Base-by-base conservation (phyloP, 2,797 vertebrate species). In the Agapornis canus region DNA sequence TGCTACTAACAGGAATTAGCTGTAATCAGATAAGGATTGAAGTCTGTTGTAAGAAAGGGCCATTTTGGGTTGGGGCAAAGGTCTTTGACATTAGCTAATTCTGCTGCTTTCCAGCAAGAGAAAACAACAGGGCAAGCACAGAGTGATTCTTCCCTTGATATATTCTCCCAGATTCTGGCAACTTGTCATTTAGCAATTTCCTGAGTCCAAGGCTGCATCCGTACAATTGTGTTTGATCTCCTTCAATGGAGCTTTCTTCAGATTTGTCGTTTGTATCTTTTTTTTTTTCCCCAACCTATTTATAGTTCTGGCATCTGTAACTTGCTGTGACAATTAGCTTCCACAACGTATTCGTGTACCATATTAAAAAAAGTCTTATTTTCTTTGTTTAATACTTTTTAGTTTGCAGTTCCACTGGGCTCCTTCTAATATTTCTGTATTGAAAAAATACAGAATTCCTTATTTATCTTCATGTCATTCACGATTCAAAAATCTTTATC, bases 131-230 rank as follows among this genome's bases (percentile, higher is more conserved):
- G 32, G 72, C 26, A 80, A 96, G 78, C 82, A 68, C 85, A 60
- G 64, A 91, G 72, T 56, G 60, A 82, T 82, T 82, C 51, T 91
- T 95, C 56, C 70, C 60, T 59, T 73, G 47, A 85, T 86, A 66
- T 51, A 94, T 60, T 71, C 71, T 92, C 75, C 71, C 15, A 2
- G 81, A 56, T 93, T 80, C 84, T 92, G 95, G 94, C 92, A 96
- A 94, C 51, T 77, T 87, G 68, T 96, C 82, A 89, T 91, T 94
- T 89, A 91, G 94, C 79, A 73, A 92, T 93, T 96, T 96, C 94
- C 96, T 94, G 92, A 92, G 79, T 93, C 75, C 66, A 40, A 94
- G 75, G 60, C 92, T 89, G 86, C 82, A 96, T 93, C 91, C 47
- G 40, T 82, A 80, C 84, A 64, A 80, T 48, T 68, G 47, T 22